Evolutionary conservation across 2,113 vertebrate species (phyloP), one percentile per base, ranked within the genome.

Genomic region (Oryzias melastigma): DNA sequence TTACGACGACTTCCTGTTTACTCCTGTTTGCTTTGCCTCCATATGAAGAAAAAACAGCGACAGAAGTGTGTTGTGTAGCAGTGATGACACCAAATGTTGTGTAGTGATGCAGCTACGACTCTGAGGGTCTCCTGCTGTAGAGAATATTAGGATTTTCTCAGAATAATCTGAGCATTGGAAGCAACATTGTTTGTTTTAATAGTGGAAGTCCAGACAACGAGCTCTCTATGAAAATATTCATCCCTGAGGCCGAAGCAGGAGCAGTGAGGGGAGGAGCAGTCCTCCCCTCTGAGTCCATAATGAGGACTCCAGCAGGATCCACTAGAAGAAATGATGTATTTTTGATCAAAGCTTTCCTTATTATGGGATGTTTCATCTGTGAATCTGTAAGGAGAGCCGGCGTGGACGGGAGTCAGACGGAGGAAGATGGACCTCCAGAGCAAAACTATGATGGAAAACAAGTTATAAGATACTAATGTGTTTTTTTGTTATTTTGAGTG

Each of bases 141-240:
- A 7, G 35, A 35, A 35, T 7, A 29, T 29, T 7, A 7, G n/a
- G 4, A 5, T 52, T 69, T 70, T 73, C 73, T 76, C 19, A 43
- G 49, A 57, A 71, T 51, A 18, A 49, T 68, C 35, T 65, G 43
- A 58, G 46, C 22, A 17, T 29, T 22, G 41, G 56, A 79, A 76
- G 61, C 12, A 24, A 19, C 10, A 44, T 83, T 77, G 82, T 65
- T 29, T 16, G 46, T 68, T 43, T 25, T 53, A 15, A 27, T 65
- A 71, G 60, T 65, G 73, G 5, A 62, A 70, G 68, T 82, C 65
- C 66, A 79, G 53, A 86, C 79, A 86, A 79, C 59, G 25, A 65
- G 62, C 52, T 58, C 35, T 7, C 0, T 59, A 56, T 66, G 52
- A 59, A 79, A 73, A 81, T 71, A 82, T 79, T 81, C 84, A 84